Evolutionary conservation across 2,797 vertebrate species (phyloP), one percentile per base, ranked within the genome.

Genomic region (Mormyrus hasselquistii): DNA sequence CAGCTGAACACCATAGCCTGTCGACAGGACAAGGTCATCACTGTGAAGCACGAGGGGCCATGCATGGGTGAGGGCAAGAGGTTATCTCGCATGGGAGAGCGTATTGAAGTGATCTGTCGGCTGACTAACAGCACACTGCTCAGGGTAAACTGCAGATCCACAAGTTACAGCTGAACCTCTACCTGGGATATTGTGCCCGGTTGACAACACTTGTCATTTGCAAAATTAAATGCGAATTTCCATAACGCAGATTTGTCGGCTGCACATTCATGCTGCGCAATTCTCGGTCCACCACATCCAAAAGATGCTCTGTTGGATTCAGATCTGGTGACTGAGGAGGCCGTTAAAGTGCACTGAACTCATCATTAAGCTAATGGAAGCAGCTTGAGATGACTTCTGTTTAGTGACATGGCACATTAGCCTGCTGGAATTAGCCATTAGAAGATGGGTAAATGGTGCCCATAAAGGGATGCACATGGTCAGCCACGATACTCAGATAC

Each of bases 1-100:
- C 98, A 99, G 94, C 96, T 99, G 94, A 96, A 93, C 94, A 98
- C 97, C 92, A 99, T 99, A 0, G 98, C 98, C 90, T 99, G 98
- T 91, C 96, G 98, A 84, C 98, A 98, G 93, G 96, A 97, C 91
- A 95, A 95, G 91, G 90, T 94, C 90, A 96, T 99, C 93, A 94
- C 94, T 0, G 96, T 97, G 92, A 95, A 95, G 87, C 95, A 97
- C 83, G 55, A 92, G 0, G 98, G 98, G 92, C 97, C 98, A 76
- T 99, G 98, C 94, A 97, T 95, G 89, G 98, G 98, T 99, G 94
- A 96, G 96, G 91, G 34, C 41, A 12, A 2, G 29, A 19, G 34
- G 50, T 12, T 1, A 34, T 14, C 3, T 9, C 12, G n/a, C 44
- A 29, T 50, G 52, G 83, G 47, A 10, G 47, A 84, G 47, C 22